A percentile compares a stretch with the other conserved stretches of the same genome.
These are phyloP conservation scores for Schizopygopsis malacanthus DNA, from an alignment of 2,797 vertebrate species.

Conservation along the genomic window DNA sequence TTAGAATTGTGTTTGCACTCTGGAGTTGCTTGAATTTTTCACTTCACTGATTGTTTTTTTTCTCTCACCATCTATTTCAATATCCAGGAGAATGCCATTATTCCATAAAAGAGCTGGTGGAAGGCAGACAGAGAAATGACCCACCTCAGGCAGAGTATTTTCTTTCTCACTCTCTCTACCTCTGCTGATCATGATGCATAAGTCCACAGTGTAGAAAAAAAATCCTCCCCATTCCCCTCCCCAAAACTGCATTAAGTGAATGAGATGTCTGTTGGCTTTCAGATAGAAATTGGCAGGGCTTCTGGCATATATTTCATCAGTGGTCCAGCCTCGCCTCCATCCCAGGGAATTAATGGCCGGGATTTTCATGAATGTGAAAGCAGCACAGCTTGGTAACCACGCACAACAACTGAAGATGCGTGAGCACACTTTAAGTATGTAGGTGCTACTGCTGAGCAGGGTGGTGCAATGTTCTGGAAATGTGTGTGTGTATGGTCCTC, in stretches of 20 bases:
- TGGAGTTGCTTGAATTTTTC: constrained; percentile 22
- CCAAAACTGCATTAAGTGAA: constrained; percentile 64
- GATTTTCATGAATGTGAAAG: constrained; percentile 84
- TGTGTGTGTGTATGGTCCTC: neutral
- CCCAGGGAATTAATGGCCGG: constrained; percentile 76
- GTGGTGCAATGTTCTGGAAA: constrained; percentile 3
- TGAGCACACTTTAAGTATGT: constrained; percentile 41
- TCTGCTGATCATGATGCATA: constrained; percentile 40
- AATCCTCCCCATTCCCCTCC: constrained; percentile 50
- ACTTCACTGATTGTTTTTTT: constrained; percentile 15
- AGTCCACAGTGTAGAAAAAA: constrained; percentile 10
- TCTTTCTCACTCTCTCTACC: constrained; percentile 48
- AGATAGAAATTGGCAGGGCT: constrained; percentile 77
- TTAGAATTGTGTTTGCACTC: constrained; percentile 3
- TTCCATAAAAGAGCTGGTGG: constrained; percentile 45
- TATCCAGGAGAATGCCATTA: constrained; percentile 37
- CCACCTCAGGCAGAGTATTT: constrained; percentile 49
- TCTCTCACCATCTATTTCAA: constrained; percentile 29
- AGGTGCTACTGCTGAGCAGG: constrained; percentile 14
- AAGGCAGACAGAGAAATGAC: constrained; percentile 43
- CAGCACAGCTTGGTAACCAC: constrained; percentile 72
- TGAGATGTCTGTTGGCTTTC: constrained; percentile 75
- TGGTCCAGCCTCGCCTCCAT: constrained; percentile 71
- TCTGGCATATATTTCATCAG: constrained; percentile 79
- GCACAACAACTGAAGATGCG: constrained; percentile 55